Conservation (phyloP, 2,113 vertebrate genomes). For the Archocentrus centrarchus region DNA sequence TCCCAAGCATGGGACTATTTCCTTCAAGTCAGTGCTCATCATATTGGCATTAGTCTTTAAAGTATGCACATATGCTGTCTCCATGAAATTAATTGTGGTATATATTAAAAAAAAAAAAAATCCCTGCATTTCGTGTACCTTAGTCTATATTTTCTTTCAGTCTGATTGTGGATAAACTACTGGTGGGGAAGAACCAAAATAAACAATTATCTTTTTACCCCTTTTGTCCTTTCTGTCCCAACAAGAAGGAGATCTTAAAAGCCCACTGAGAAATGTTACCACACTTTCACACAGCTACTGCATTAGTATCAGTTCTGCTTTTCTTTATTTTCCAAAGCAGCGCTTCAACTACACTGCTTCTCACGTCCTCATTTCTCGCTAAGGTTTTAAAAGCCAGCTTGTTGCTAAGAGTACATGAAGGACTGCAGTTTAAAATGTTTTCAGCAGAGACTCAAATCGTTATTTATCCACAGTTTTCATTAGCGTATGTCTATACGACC, state of each 20-base stretch:
- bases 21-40: slow-evolving; percentile 67
- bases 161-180: slow-evolving; percentile 79
- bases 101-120: slow-evolving; percentile 74
- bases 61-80: slow-evolving; percentile 78
- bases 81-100: slow-evolving; percentile 76
- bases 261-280: neutral
- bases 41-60: slow-evolving; percentile 77
- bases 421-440: neutral
- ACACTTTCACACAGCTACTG: neutral
- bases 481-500: neutral
- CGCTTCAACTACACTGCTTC: neutral
- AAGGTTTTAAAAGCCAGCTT: neutral
- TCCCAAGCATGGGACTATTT: slow-evolving; percentile 60
- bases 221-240: slow-evolving; percentile 44
- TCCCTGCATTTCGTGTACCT: slow-evolving; percentile 77
- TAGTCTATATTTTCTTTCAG: slow-evolving; percentile 76
- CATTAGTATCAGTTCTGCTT: neutral
- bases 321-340: neutral
- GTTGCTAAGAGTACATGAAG: neutral
- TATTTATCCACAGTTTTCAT: neutral
- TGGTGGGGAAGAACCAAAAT: slow-evolving; percentile 81
- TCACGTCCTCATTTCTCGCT: neutral
- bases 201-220: slow-evolving; percentile 78
- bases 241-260: neutral
- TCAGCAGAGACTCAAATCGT: neutral